A percentile compares a stretch with the other conserved stretches of the same genome.
Conservation (phyloP, 2,797 vertebrate species). For the Brachyalestes nurse region DNA sequence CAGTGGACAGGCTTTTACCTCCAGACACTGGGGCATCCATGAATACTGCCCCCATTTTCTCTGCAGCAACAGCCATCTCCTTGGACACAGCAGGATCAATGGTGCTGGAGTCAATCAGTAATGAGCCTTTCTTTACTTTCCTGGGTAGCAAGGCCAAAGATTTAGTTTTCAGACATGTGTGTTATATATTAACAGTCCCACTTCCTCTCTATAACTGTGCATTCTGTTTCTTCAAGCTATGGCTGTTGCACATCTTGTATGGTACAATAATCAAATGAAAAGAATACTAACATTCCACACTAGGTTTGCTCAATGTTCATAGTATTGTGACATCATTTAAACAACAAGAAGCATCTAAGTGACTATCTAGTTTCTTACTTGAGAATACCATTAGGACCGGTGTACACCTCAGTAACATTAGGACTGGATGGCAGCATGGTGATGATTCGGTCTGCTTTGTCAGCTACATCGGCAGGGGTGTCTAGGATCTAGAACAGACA, state of each 20-base stretch:
- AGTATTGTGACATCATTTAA: not conserved
- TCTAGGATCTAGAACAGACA: slow-evolving; percentile 85
- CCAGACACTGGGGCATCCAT: slow-evolving; percentile 99
- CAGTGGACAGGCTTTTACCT: slow-evolving; percentile 75
- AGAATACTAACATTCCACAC: not conserved
- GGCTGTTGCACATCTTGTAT: not conserved
- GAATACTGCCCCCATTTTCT: slow-evolving; percentile 96
- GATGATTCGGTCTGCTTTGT: slow-evolving; percentile 95
- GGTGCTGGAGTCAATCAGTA: slow-evolving; percentile 98
- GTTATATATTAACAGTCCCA: not conserved
- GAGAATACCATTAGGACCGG: slow-evolving; percentile 92
- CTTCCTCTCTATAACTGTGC: too few species aligned
- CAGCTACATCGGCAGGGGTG: slow-evolving; percentile 93
- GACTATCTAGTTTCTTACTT: slow-evolving; percentile 74
- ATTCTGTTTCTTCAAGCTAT: not conserved
- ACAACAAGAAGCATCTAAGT: not conserved
- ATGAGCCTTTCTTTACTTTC: slow-evolving; percentile 96
- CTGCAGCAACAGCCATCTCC: slow-evolving; percentile 90
- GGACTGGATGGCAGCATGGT: slow-evolving; percentile 97
- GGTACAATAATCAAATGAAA: not conserved
- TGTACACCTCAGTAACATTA: slow-evolving; percentile 91
- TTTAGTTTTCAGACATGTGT: not conserved
- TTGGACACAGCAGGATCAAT: slow-evolving; percentile 96
- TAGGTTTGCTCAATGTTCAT: not conserved
- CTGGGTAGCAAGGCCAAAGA: slow-evolving; percentile 69